phyloP scores from a whole-genome alignment of 1,140 invertebrate species.

The Lanistes nyassanus region DNA sequence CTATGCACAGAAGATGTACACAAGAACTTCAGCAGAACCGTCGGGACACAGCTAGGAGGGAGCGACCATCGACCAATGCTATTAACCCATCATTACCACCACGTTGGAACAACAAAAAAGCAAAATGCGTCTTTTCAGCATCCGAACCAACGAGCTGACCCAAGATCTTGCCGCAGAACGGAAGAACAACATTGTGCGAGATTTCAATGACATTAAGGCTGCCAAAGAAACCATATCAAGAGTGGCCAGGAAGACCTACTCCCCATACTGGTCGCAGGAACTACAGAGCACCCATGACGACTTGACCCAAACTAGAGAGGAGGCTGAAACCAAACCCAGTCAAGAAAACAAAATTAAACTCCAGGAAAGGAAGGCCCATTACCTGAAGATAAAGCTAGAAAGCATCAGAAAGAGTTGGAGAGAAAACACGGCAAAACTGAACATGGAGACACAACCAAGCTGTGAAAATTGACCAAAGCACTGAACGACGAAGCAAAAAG shows the following conservation, averaged over 20 bases:
- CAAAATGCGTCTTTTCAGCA: slow-evolving; percentile 1
- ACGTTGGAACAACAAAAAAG: slow-evolving; percentile 12
- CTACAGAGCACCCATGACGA: neutral
- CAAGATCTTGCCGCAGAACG: neutral
- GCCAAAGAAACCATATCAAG: slow-evolving; percentile 12
- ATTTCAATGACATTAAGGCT: slow-evolving; percentile 16
- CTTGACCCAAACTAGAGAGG: neutral
- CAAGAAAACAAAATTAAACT: slow-evolving; percentile 15
- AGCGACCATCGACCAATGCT: slow-evolving; percentile 15
- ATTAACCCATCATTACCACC: neutral
- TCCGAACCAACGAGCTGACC: neutral
- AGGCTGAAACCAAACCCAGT: neutral
- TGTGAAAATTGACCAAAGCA: neutral
- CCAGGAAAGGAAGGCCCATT: neutral
- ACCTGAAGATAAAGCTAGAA: slow-evolving; percentile 1
- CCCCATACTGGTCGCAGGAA: slow-evolving; percentile 17
- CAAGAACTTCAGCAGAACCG: slow-evolving; percentile 8
- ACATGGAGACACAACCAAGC: neutral
- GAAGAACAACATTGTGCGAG: neutral
- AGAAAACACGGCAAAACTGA: neutral
- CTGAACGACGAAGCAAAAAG: neutral
- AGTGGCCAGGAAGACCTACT: slow-evolving; percentile 19
- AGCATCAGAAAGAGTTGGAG: slow-evolving; percentile 4
- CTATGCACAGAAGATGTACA: neutral
- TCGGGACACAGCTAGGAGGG: slow-evolving; percentile 11